Base-by-base conservation (phyloP, 2,888 invertebrate species). In the Drosophila neonasuta region DNA sequence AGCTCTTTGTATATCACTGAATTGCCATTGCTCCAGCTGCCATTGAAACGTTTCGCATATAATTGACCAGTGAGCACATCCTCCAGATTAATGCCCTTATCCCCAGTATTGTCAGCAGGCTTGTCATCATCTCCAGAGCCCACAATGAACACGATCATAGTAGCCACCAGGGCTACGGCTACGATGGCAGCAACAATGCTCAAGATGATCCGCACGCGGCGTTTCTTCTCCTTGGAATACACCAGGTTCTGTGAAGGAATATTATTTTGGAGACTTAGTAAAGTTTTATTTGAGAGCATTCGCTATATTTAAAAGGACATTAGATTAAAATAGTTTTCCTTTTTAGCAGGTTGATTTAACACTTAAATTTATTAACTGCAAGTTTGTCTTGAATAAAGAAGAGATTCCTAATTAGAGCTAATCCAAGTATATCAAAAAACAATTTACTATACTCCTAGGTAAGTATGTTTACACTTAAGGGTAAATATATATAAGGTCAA, bases 21-120 rank as follows among this genome's bases (percentile, higher is more conserved):
- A 68, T 91, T 92, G 81, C 93, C 96, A 89, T 94, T 93, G 62
- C 95, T 92, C 96, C 97, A 97, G 49, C 95, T 94, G 56, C 95
- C 96, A 90, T 96, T 96, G 90, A 96, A 96, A 44, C 93, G 92
- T 66, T 92, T 92, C 0, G 96, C 92, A 11, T 93, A 91, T 69
- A 94, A 93, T 67, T 92, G 93, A 49, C 95, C 95, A 39, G 92
- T 92, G 15, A 97, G 92, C 77, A 96, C 92, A 79, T 96, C 95
- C 66, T 95, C 94, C 66, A 97, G 74, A 57, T 89, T 72, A n/a
- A 92, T 57, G 32, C 76, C 86, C 65, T 87, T 78, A 20, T 76
- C 71, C 92, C 92, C 76, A 94, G 91, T 88, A 36, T 57, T 58
- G 8, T 46, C 68, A 54, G 49, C 34, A 1, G 42, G 34, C 8